Base-by-base conservation (phyloP, 2,797 vertebrate genomes). In the Bovichtus diacanthus region DNA sequence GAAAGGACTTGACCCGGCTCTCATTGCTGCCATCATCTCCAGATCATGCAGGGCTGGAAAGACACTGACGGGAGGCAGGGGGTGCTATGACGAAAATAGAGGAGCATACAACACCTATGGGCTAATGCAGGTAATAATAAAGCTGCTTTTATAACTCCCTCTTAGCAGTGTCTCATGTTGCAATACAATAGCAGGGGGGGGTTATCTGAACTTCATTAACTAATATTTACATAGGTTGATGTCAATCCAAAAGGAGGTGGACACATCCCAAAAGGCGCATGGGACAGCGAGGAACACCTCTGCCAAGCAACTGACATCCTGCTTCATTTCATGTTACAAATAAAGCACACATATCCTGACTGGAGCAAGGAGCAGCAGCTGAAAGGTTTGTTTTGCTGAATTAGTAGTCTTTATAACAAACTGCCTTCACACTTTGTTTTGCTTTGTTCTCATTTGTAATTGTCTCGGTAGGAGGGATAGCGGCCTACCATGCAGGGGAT, bases 11-110 rank as follows among this genome's bases (percentile, higher is more conserved):
- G 73, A 79, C 21, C 74, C 90, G 1, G 83, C 85, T 41, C 61
- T 93, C 15, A 92, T 92, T 12, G 90, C 90, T 62, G 90, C n/a
- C 51, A 91, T 93, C 85, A 91, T 91, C 55, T 93, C 92, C 67
- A 89, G 92, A 84, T 82, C 87, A 56, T 87, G 86, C 75, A 84
- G 92, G n/a, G 92, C 88, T 36, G 92, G 92, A 71, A 88, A 83
- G 2, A 1, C 0, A 1, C 49, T 91, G 3, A 0, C 8, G 0
- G 0, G 34, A 0, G 89, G 91, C 53, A 75, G 85, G 81, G 88
- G 91, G 23, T 84, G 87, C 43, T 0, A 27, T 0, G 19, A 9
- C 53, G 0, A 9, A 6, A 0, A 2, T 1, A 74, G 43, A 49
- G 8, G n/a, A 27, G 34, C 13, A 1, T 36, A 51, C 2, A 86